These are phyloP conservation scores for Sebastes matsubarae DNA, from an alignment of 2,797 vertebrate species.

Conservation along the genomic window DNA sequence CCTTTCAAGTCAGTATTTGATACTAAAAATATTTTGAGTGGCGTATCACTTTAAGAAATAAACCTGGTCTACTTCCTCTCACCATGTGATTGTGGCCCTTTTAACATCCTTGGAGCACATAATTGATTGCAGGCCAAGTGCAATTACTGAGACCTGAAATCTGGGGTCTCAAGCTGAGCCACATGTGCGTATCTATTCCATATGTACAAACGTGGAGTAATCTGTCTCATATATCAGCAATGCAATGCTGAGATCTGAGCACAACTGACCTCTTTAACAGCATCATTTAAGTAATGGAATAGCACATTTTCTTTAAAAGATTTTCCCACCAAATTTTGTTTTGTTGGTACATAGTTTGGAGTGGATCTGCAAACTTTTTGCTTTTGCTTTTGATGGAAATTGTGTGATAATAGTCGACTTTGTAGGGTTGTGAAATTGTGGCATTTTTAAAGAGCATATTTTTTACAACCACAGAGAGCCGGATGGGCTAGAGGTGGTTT, in stretches of 20 bases:
- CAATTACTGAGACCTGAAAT: constrained; percentile 71
- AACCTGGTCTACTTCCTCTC: background rate
- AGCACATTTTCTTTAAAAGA: background rate
- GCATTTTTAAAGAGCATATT: constrained; percentile 1
- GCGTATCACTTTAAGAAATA: constrained; percentile 27
- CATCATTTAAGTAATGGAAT: background rate
- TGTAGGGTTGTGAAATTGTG: constrained; percentile 2
- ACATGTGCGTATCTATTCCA: constrained; percentile 64
- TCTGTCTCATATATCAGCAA: constrained; percentile 26
- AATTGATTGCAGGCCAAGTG: constrained; percentile 79
- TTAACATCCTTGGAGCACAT: constrained; percentile 58
- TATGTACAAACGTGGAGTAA: constrained; percentile 16
- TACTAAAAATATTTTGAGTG: background rate
- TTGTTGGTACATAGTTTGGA: background rate
- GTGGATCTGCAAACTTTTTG: background rate
- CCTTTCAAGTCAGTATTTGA: background rate
- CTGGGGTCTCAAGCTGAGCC: constrained; percentile 62
- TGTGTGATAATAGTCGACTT: background rate
- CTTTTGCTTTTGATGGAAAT: background rate
- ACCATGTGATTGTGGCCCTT: constrained; percentile 43
- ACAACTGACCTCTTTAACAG: background rate
- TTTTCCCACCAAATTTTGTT: background rate
- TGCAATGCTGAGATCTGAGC: background rate
- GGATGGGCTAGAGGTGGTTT: constrained; percentile 19
- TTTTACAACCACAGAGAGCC: constrained; percentile 6